phyloP scores from a whole-genome alignment of 2,888 invertebrate genomes.

The Microctonus hyperodae region DNA sequence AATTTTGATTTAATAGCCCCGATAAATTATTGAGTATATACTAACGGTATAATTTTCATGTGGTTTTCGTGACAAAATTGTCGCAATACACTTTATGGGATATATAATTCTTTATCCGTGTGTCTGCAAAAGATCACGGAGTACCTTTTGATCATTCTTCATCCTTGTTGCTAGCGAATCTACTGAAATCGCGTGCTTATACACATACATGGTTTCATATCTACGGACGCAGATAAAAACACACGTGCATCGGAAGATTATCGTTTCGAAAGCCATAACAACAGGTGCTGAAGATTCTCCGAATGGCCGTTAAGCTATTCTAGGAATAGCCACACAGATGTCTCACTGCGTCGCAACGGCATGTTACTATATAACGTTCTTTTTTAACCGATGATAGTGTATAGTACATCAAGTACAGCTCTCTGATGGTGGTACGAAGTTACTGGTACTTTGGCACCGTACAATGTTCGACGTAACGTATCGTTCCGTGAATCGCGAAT shows the following conservation, averaged over 20 bases:
- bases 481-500: slow-evolving; percentile 19
- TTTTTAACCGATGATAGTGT: neutral
- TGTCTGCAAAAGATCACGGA: neutral
- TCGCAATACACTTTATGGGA: neutral
- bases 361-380: slow-evolving; percentile 14
- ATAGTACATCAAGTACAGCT: no score
- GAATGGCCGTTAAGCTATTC: slow-evolving; percentile 17
- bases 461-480: slow-evolving; percentile 22
- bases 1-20: neutral
- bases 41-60: neutral
- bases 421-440: no score
- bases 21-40: neutral
- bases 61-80: neutral
- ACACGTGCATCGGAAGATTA: slow-evolving; percentile 19
- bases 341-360: slow-evolving; percentile 16
- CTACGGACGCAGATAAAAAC: neutral
- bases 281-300: slow-evolving; percentile 31
- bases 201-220: neutral
- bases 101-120: neutral
- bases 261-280: slow-evolving; percentile 22
- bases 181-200: slow-evolving; percentile 8
- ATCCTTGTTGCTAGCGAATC: neutral
- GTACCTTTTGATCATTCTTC: no score
- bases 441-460: slow-evolving; percentile 22
- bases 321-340: slow-evolving; percentile 18